Base-by-base conservation (phyloP, 2,888 invertebrate genomes). In the Autographa gamma region DNA sequence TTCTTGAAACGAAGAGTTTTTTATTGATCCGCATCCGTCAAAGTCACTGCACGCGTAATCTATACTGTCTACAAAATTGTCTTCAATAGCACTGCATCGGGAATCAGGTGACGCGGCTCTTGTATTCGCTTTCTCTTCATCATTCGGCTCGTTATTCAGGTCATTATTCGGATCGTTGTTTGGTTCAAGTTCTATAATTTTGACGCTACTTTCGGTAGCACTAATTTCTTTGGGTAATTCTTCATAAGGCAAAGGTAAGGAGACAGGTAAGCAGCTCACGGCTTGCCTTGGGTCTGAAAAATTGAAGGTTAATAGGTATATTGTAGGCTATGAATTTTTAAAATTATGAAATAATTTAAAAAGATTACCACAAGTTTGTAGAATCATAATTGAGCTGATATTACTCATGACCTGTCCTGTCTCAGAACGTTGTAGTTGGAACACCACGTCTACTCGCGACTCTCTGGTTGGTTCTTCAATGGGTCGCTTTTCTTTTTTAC, bases 351-450 rank as follows among this genome's bases (percentile, higher is more conserved):
- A 25, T 25, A 13, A 13, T 13, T 25, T 60, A 9, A n/a, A 68
- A 60, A 9, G 31, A 19, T 65, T 63, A 79, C 73, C 87, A 63
- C 69, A 60, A n/a, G 87, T 80, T 81, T 91, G 86, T 52, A 94
- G 80, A 69, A 94, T 86, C 88, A 93, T 88, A 31, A 93, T 88
- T 0, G 94, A 92, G 75, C 88, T 91, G 54, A 93, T 91, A 56
- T 92, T 91, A 76, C 91, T 91, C 38, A 90, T 84, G 2, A 93
- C 87, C 18, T 91, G 88, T 5, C 91, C 91, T 1, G 91, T 86
- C 31, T 88, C 84, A 19, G 92, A 92, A 18, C 89, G 88, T 73
- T 92, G 83, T 54, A 94, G 79, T 70, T 92, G 85, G 13, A 95
- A 83, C 6, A 93, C 88, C 2, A 94, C 90, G 69, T 94, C 92